Conservation (phyloP, 1,140 invertebrate species). For the Coboldia fuscipes region DNA sequence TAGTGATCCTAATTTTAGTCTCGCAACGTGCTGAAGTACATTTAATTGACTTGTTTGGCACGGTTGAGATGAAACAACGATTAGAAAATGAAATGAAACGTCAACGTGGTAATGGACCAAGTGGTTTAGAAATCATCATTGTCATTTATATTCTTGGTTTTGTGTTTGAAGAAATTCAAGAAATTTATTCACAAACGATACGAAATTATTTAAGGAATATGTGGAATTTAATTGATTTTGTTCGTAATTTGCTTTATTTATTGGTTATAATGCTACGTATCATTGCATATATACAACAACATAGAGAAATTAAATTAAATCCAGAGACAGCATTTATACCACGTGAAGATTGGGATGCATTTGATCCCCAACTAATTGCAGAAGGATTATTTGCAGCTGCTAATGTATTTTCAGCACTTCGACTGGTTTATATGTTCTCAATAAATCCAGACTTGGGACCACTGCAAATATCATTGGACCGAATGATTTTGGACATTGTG, state of each 20-base stretch:
- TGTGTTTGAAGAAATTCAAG: slow-evolving; percentile 76
- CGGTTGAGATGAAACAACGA: slow-evolving; percentile 33
- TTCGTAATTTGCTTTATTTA: slow-evolving; percentile 67
- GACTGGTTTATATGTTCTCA: slow-evolving; percentile 75
- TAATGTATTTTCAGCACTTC: slow-evolving; percentile 69
- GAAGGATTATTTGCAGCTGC: slow-evolving; percentile 89
- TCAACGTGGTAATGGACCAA: slow-evolving; percentile 58
- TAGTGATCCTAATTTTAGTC: slow-evolving; percentile 67
- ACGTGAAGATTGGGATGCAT: slow-evolving; percentile 74
- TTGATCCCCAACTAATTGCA: slow-evolving; percentile 83
- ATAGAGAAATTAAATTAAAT: slow-evolving; percentile 36
- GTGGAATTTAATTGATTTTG: slow-evolving; percentile 94
- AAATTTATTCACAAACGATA: slow-evolving; percentile 68
- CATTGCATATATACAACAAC: slow-evolving; percentile 57
- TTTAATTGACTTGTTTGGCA: slow-evolving; percentile 46
- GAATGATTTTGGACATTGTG: slow-evolving; percentile 72
- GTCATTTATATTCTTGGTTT: slow-evolving; percentile 65
- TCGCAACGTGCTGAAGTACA: slow-evolving; percentile 65
- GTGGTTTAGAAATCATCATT: slow-evolving; percentile 53
- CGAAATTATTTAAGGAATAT: slow-evolving; percentile 68
- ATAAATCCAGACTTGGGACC: slow-evolving; percentile 81
- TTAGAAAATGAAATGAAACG: slow-evolving; percentile 33
- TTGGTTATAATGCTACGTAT: slow-evolving; percentile 50
- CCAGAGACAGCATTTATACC: slow-evolving; percentile 45
- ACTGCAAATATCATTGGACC: slow-evolving; percentile 58